A percentile compares a stretch with the other conserved stretches of the same genome.
Evolutionary conservation across 2,888 invertebrate species (phyloP).

Genomic region (Dolichomitus sp.): DNA sequence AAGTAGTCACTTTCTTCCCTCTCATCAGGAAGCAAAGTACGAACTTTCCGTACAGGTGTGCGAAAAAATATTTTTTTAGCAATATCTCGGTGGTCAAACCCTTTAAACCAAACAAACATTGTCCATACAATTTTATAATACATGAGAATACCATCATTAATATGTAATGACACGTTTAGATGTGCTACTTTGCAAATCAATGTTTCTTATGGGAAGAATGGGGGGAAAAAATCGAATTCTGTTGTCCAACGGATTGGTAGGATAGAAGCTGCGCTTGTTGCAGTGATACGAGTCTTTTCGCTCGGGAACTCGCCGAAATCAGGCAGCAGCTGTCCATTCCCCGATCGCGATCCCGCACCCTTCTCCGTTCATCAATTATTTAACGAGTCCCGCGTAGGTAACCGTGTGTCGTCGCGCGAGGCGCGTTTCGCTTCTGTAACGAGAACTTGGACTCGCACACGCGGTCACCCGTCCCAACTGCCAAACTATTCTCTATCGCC

Average conservation of each 20-base stretch:
- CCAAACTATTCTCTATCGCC: conserved; percentile 45
- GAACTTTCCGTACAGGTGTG: too few species aligned
- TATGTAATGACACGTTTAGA: background rate
- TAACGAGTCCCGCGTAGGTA: conserved; percentile 58
- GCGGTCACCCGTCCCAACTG: conserved; percentile 10
- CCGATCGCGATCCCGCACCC: conserved; percentile 69
- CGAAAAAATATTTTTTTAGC: too few species aligned
- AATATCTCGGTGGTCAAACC: too few species aligned
- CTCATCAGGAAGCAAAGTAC: too few species aligned
- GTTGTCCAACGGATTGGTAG: background rate
- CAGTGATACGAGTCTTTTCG: conserved; percentile 39
- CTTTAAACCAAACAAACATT: too few species aligned
- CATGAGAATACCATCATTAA: too few species aligned
- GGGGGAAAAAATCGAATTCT: background rate
- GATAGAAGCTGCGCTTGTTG: conserved; percentile 17
- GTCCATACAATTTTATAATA: too few species aligned
- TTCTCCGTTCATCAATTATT: conserved; percentile 68
- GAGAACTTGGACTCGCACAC: conserved; percentile 37
- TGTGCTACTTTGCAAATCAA: background rate
- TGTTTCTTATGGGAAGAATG: background rate
- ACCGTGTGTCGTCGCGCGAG: conserved; percentile 51
- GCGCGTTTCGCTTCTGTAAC: conserved; percentile 29
- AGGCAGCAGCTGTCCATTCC: conserved; percentile 69
- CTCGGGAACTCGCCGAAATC: conserved; percentile 48
- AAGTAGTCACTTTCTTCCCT: too few species aligned